phyloP scores from a whole-genome alignment of 2,888 invertebrate species.

The Hedya salicella region DNA sequence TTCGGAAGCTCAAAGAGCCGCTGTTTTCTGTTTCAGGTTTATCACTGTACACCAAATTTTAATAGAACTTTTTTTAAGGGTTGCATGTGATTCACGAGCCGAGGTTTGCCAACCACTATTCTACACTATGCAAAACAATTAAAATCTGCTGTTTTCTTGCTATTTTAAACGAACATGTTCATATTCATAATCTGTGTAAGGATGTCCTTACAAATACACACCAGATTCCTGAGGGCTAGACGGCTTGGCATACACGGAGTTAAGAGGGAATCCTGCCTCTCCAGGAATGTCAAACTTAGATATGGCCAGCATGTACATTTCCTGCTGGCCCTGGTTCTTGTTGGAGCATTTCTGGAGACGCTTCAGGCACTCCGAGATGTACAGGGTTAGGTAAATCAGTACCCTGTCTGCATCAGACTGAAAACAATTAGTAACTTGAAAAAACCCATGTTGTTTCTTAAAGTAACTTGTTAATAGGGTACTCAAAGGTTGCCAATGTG shows the following conservation, averaged over 20 bases:
- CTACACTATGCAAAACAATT: no score
- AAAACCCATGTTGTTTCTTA: not conserved
- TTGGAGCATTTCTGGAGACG: conserved; percentile 95
- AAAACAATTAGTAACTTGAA: no score
- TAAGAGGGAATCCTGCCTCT: conserved; percentile 96
- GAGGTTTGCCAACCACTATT: no score
- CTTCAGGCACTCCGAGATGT: conserved; percentile 98
- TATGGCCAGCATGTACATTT: conserved; percentile 98
- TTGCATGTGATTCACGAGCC: no score
- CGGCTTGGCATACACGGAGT: conserved; percentile 97
- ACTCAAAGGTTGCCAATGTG: no score
- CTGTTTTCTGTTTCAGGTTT: no score
- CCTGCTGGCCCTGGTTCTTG: conserved; percentile 95
- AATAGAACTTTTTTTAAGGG: no score
- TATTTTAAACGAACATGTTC: no score
- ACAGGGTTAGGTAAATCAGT: conserved; percentile 98
- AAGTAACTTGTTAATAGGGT: not conserved
- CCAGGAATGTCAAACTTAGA: conserved; percentile 98
- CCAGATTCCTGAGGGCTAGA: conserved; percentile 91
- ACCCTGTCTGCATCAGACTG: conserved; percentile 98
- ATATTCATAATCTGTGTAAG: no score
- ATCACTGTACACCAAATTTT: no score
- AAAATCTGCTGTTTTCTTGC: no score
- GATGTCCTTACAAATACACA: conserved; percentile 57
- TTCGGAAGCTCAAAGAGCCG: no score